Conservation (phyloP, 2,113 vertebrate genomes). For the Siphamia tubifer region DNA sequence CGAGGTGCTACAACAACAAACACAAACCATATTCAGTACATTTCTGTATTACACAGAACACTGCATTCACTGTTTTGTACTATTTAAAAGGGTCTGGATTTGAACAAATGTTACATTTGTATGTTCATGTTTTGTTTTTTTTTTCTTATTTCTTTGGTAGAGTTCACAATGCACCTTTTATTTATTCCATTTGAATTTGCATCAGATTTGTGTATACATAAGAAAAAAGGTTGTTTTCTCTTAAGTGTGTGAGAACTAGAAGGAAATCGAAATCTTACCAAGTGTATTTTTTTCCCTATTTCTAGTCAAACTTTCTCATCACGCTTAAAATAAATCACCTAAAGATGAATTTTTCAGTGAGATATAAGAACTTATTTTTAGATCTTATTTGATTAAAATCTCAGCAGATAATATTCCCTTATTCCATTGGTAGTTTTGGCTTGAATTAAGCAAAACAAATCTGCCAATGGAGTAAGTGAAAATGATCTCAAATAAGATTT, state of each 20-base stretch:
- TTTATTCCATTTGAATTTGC: background rate
- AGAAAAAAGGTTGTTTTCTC: background rate
- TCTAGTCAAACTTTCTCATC: too few species aligned
- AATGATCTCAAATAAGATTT: too few species aligned
- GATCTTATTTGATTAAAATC: too few species aligned
- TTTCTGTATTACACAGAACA: background rate
- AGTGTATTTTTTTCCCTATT: too few species aligned
- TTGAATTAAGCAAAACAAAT: too few species aligned
- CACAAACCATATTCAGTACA: background rate
- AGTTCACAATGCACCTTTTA: background rate
- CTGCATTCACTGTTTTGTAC: background rate
- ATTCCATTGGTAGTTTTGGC: too few species aligned
- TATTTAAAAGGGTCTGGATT: background rate
- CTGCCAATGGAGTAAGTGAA: too few species aligned
- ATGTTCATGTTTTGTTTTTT: background rate
- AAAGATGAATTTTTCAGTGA: too few species aligned
- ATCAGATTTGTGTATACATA: background rate
- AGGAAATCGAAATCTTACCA: too few species aligned
- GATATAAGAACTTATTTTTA: too few species aligned
- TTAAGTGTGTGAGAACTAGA: background rate
- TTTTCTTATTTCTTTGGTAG: background rate
- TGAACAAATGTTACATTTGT: constrained; percentile 22
- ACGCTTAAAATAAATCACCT: too few species aligned
- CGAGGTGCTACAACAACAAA: constrained; percentile 52
- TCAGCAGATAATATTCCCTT: too few species aligned